Percentiles rank a stretch among this genome's conserved stretches.
Evolutionary conservation across 2,888 invertebrate genomes (phyloP).

Genomic region (Aspidapion aeneum): DNA sequence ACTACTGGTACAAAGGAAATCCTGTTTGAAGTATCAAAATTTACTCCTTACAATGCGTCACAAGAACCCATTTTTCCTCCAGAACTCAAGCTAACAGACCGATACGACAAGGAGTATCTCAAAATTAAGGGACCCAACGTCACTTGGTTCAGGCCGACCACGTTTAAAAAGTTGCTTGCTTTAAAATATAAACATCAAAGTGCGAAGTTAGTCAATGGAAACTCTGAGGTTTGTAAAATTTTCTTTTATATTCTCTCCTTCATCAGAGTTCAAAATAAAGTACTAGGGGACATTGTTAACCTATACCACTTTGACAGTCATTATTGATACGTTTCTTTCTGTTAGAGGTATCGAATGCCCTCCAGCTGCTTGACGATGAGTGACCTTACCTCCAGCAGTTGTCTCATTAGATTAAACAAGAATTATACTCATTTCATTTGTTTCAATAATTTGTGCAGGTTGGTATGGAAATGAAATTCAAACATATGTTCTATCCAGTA

Average conservation of each 20-base stretch:
- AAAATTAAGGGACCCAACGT: constrained; percentile 59
- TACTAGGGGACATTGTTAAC: too few species aligned
- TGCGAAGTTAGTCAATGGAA: constrained; percentile 83
- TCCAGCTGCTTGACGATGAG: too few species aligned
- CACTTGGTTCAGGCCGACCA: constrained; percentile 74
- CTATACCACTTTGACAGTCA: too few species aligned
- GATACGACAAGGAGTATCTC: constrained; percentile 59
- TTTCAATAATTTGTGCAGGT: too few species aligned
- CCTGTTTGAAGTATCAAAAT: constrained; percentile 60
- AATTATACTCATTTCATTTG: too few species aligned
- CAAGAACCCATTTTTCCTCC: constrained; percentile 94
- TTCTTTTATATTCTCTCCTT: too few species aligned
- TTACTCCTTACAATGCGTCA: constrained; percentile 69
- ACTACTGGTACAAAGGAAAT: constrained; percentile 24
- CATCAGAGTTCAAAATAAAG: too few species aligned
- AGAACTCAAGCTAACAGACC: constrained; percentile 64
- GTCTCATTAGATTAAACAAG: too few species aligned
- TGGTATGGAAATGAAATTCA: constrained; percentile 82
- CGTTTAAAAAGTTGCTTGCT: constrained; percentile 59
- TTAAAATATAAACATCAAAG: constrained; percentile 64
- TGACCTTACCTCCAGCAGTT: too few species aligned
- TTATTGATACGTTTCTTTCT: too few species aligned
- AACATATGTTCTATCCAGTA: constrained; percentile 74
- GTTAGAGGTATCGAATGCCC: too few species aligned
- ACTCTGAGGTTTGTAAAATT: constrained; percentile 73